Evolutionary conservation across 2,888 invertebrate genomes (phyloP), one percentile per base, ranked within the genome.

Genomic region (Drosophila diplacantha): DNA sequence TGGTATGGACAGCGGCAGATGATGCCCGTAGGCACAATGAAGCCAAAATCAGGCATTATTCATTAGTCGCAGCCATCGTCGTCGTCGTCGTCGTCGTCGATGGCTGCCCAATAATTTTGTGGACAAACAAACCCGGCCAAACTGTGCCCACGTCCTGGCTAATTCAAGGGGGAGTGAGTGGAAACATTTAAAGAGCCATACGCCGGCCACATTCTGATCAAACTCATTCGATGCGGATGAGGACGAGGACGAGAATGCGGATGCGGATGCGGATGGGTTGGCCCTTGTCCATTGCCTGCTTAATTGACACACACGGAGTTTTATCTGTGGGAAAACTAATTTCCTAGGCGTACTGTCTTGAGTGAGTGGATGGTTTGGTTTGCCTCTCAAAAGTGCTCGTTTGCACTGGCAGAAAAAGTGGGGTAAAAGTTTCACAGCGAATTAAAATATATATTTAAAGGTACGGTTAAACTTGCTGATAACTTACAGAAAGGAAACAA

Each of bases 241-340:
- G 37, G 11, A 18, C 5, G 35, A 16, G 16, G 61, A 55, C 59
- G 62, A 61, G 67, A 60, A n/a, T n/a, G 34, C n/a, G 67, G 51
- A 53, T 61, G 67, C 69, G 72, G 58, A 53, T 60, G 67, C 73
- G 72, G 63, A 56, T 60, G 62, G 61, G 60, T 69, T 59, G 58
- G 35, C 44, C 58, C 52, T 49, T 52, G 64, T 51, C 57, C 61
- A 65, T 59, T 53, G 68, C 69, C 70, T 66, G 73, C 75, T 78
- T 78, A 78, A 81, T 78, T 81, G 78, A 77, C 81, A 73, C 71
- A 69, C 79, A 70, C 68, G 66, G 50, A 75, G 78, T 80, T 75
- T 80, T 77, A 78, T 80, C 78, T 81, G 75, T 77, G 77, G 73
- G 78, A 73, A 78, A 78, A 78, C 81, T 78, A 78, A 78, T 78